A percentile compares a stretch with the other conserved stretches of the same genome.
Conservation (phyloP, 2,888 invertebrate species). For the Drosophila heteroneura region DNA sequence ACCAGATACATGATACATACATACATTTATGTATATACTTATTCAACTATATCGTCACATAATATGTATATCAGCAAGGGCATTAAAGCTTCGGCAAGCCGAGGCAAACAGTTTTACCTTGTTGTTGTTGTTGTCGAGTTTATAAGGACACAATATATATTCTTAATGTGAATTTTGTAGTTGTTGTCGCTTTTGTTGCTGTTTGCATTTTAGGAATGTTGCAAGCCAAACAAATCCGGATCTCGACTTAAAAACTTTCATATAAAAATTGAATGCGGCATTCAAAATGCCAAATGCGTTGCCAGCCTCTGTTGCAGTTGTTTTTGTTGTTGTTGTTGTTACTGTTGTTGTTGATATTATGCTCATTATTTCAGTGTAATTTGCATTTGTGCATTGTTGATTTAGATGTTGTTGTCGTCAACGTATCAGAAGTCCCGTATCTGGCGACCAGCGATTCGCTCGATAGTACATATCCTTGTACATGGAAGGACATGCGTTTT, state of each 20-base stretch:
- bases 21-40: background rate
- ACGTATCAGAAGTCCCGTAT: constrained; percentile 85
- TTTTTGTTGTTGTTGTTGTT: constrained; percentile 48
- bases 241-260: constrained; percentile 61
- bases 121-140: background rate
- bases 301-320: constrained; percentile 44
- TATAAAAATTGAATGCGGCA: constrained; percentile 67
- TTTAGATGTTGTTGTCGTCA: constrained; percentile 69
- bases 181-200: constrained; percentile 21
- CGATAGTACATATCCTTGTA: constrained; percentile 95
- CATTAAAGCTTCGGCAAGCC: constrained; percentile 14
- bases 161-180: constrained; percentile 4
- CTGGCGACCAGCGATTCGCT: constrained; percentile 86
- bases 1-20: background rate
- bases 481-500: constrained; percentile 94
- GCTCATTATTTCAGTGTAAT: constrained; percentile 48
- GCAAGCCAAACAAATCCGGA: constrained; percentile 64
- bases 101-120: constrained; percentile 9
- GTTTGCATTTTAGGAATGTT: constrained; percentile 39
- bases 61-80: constrained; percentile 29
- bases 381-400: constrained; percentile 20
- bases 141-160: constrained; percentile 20
- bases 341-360: constrained; percentile 49
- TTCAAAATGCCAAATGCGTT: constrained; percentile 58
- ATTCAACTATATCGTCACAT: background rate